Percentiles rank a stretch among this genome's conserved stretches.
Evolutionary conservation across 2,888 invertebrate species (phyloP).

Genomic region (Scaptomyza tumidula): DNA sequence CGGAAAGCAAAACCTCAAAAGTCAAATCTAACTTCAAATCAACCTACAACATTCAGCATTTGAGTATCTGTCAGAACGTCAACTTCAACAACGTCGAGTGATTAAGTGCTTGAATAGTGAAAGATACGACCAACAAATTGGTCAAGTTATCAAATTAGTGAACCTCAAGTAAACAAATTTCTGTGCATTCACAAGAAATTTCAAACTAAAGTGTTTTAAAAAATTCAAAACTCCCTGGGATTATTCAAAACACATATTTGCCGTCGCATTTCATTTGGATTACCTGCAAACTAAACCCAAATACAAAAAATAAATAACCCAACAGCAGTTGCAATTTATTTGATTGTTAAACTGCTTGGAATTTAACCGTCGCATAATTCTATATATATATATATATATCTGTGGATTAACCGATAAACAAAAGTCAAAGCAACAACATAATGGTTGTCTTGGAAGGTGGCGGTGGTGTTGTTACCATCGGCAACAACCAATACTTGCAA

Average conservation of each 20-base stretch:
- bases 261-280: slow-evolving; percentile 70
- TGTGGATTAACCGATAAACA: slow-evolving; percentile 40
- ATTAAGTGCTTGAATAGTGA: slow-evolving; percentile 45
- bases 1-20: slow-evolving; percentile 44
- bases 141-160: slow-evolving; percentile 47
- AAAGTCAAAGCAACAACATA: slow-evolving; percentile 35
- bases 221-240: slow-evolving; percentile 37
- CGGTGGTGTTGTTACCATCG: slow-evolving; percentile 94
- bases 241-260: slow-evolving; percentile 37
- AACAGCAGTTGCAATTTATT: slow-evolving; percentile 10
- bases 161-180: slow-evolving; percentile 18
- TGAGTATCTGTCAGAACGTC: slow-evolving; percentile 34
- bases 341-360: slow-evolving; percentile 9
- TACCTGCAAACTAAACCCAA: slow-evolving; percentile 30
- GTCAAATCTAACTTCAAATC: slow-evolving; percentile 33
- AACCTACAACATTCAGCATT: slow-evolving; percentile 13
- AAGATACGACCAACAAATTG: slow-evolving; percentile 34
- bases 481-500: slow-evolving; percentile 97
- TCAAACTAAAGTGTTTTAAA: slow-evolving; percentile 38
- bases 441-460: slow-evolving; percentile 97
- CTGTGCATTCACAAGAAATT: slow-evolving; percentile 39
- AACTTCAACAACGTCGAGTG: slow-evolving; percentile 33
- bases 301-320: no score
- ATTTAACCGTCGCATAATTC: slow-evolving; percentile 17
- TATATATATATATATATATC: not conserved